Conservation (phyloP, 2,888 invertebrate species). For the Amphipoea lucens region DNA sequence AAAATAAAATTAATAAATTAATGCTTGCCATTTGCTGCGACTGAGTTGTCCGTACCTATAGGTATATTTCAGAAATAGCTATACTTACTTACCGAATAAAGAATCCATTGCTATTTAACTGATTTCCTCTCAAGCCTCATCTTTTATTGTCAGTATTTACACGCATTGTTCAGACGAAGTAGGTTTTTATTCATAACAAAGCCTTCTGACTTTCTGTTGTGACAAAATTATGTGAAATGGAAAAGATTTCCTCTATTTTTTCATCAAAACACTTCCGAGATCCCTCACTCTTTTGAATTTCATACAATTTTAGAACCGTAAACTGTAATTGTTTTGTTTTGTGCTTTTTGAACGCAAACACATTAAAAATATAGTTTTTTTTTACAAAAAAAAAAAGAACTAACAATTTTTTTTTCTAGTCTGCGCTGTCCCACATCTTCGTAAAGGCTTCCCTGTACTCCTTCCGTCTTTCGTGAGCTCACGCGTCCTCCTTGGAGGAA, state of each 20-base stretch:
- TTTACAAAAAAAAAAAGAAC: not conserved
- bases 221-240: conserved; percentile 64
- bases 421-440: not conserved
- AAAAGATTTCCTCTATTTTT: conserved; percentile 56
- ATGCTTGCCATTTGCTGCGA: not conserved
- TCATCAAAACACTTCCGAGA: conserved; percentile 51
- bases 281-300: conserved; percentile 38
- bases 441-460: not conserved
- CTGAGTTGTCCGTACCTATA: not conserved
- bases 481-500: not conserved
- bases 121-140: conserved; percentile 38
- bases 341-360: conserved; percentile 4
- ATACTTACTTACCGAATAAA: conserved; percentile 14
- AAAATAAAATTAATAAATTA: not conserved
- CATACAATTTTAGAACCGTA: conserved; percentile 7
- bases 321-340: conserved; percentile 34
- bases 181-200: conserved; percentile 61
- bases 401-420: not conserved
- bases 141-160: conserved; percentile 49
- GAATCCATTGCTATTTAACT: conserved; percentile 39
- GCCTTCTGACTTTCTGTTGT: conserved; percentile 57
- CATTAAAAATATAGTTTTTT: not conserved
- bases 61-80: not conserved
- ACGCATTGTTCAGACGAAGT: conserved; percentile 56
- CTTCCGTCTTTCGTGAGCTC: not conserved